Percentiles rank a stretch among this genome's conserved stretches.
phyloP scores from a whole-genome alignment of 1,140 invertebrate species.

The Drosophila eugracilis region DNA sequence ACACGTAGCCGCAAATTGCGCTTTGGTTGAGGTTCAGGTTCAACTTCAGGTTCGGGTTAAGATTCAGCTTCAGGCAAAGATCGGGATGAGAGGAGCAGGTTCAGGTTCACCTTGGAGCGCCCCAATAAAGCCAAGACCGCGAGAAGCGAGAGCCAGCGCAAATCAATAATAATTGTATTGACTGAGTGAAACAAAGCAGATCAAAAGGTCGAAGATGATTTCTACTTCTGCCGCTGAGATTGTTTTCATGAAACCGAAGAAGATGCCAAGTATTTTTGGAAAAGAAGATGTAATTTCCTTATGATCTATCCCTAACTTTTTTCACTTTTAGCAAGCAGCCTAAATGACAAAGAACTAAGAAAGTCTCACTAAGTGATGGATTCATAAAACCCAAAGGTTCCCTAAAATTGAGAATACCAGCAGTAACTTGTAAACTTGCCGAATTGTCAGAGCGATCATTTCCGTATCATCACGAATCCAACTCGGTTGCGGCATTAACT shows the following conservation, averaged over 20 bases:
- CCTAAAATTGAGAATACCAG: slow-evolving; percentile 11
- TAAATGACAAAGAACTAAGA: too few species aligned
- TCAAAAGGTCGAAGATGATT: slow-evolving; percentile 73
- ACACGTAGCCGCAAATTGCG: slow-evolving; percentile 73
- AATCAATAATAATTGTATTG: slow-evolving; percentile 83
- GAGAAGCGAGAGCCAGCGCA: slow-evolving; percentile 58
- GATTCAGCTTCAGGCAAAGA: slow-evolving; percentile 36
- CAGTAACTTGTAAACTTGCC: slow-evolving; percentile 45
- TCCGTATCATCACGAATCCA: slow-evolving; percentile 81
- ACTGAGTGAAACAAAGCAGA: slow-evolving; percentile 69
- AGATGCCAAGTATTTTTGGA: too few species aligned
- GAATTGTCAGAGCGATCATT: slow-evolving; percentile 83
- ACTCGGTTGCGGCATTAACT: slow-evolving; percentile 52
- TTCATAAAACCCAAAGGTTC: neutral
- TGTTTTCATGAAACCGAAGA: slow-evolving; percentile 35
- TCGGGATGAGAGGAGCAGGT: slow-evolving; percentile 33
- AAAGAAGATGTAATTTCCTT: neutral
- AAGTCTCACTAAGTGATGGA: too few species aligned
- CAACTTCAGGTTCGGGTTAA: slow-evolving; percentile 3
- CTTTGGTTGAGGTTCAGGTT: slow-evolving; percentile 15
- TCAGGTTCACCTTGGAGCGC: slow-evolving; percentile 54
- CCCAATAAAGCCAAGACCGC: slow-evolving; percentile 36
- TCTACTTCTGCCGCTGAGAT: slow-evolving; percentile 12
- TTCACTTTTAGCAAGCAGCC: too few species aligned
- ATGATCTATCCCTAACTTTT: neutral